Base-by-base conservation (phyloP, 2,113 vertebrate genomes). In the Dipodomys merriami region DNA sequence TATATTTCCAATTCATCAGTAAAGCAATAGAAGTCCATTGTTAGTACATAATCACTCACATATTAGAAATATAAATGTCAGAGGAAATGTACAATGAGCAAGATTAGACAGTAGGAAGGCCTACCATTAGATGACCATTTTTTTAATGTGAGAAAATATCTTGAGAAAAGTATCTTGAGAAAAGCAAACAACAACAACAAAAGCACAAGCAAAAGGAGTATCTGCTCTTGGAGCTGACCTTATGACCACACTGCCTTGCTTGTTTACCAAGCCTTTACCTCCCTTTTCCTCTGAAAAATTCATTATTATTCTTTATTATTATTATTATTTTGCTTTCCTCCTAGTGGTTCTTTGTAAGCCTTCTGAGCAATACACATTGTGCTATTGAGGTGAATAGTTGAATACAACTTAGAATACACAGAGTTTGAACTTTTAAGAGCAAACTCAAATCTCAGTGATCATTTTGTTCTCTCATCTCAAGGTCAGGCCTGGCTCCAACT, bases 281-380 rank as follows among this genome's bases (percentile, higher is more conserved):
- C 77, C 67, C 19, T 81, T 81, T 68, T 20, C 76, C 13, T 76
- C 74, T 83, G 74, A 25, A 90, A 95, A 82, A 19, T 18, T 73
- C 10, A 35, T 19, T 67, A 57, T 27, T 46, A 3, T 0, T 46
- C 33, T 27, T 46, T 16, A 13, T 57, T 57, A 12, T 53, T 53
- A 53, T 53, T 53, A 57, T 57, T 1, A 49, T 0, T 27, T 57
- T 57, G 53, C 53, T 89, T 76, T 72, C 65, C n/a, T 57, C 71
- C 65, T 30, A 91, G 33, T 67, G 53, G 64, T 15, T 89, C 64
- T 90, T 88, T 33, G 57, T 72, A 53, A 73, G 23, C 35, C 39
- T 71, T 46, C 16, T 44, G 83, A 88, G 64, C 82, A 81, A 69
- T 6, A 25, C 2, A 4, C n/a, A 6, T 30, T 65, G 73, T 78